These are phyloP conservation scores for Sphaerophoria taeniata DNA, from an alignment of 2,888 invertebrate genomes.

Conservation along the genomic window DNA sequence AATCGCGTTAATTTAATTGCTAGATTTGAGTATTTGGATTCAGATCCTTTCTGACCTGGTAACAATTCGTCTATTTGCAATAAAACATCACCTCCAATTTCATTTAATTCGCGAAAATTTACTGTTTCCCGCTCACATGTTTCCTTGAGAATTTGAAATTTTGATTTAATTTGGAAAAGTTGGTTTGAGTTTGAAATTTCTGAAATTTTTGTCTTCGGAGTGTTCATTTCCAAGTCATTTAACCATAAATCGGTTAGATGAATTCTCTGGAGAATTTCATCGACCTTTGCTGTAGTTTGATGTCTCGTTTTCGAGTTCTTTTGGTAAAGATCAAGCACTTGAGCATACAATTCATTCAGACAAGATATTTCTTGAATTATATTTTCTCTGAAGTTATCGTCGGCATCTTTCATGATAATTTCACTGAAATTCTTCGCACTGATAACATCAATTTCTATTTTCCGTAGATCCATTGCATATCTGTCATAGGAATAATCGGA, in stretches of 20 bases:
- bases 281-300: conserved; percentile 78
- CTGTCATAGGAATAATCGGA: conserved; percentile 65
- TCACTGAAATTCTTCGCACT: conserved; percentile 82
- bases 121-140: conserved; percentile 88
- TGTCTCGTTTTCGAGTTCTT: conserved; percentile 78
- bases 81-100: conserved; percentile 87
- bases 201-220: conserved; percentile 85
- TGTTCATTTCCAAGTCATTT: conserved; percentile 85
- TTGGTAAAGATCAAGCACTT: conserved; percentile 79
- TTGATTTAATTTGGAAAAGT: conserved; percentile 88
- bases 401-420: conserved; percentile 81
- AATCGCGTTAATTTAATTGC: conserved; percentile 87
- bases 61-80: conserved; percentile 84
- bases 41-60: conserved; percentile 76
- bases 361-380: conserved; percentile 79
- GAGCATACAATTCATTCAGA: conserved; percentile 79
- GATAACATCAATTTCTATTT: conserved; percentile 82
- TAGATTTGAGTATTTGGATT: conserved; percentile 85
- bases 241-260: conserved; percentile 86
- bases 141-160: conserved; percentile 89
- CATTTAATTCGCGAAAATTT: conserved; percentile 88
- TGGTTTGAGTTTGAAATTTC: conserved; percentile 87
- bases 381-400: conserved; percentile 77
- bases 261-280: conserved; percentile 79
- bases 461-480: conserved; percentile 80